phyloP scores from a whole-genome alignment of 2,113 vertebrate genomes.

The Marmota monax region DNA sequence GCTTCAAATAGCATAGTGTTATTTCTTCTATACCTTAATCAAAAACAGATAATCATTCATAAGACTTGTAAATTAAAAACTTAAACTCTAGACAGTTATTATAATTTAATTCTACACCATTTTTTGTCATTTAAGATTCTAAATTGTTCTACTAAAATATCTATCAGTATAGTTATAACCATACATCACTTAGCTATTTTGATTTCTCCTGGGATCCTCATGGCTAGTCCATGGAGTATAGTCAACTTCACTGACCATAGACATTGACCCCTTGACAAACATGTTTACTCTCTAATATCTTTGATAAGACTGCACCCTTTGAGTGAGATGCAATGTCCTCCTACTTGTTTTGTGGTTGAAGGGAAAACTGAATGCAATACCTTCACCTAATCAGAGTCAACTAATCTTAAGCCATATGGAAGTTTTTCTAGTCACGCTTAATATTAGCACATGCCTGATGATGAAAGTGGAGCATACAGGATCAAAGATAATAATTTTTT shows the following conservation, averaged over 20 bases:
- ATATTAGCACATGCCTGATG: not conserved
- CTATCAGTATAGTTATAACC: not conserved
- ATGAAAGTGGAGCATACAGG: not conserved
- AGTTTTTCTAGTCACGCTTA: slow-evolving; percentile 11
- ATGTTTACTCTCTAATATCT: not conserved
- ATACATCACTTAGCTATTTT: not conserved
- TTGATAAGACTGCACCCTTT: not conserved
- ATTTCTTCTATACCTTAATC: slow-evolving; percentile 50
- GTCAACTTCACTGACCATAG: not conserved
- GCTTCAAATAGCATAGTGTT: not conserved
- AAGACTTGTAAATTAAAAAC: slow-evolving; percentile 32
- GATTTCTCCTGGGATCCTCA: not conserved
- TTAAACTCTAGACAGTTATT: not conserved
- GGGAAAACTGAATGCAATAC: not conserved
- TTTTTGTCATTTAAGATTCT: not conserved
- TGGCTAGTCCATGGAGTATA: not conserved
- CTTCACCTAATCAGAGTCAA: not conserved
- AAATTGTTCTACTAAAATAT: not conserved
- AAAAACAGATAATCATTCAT: slow-evolving; percentile 48
- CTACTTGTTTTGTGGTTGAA: not conserved
- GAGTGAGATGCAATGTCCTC: not conserved
- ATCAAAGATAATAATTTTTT: not conserved
- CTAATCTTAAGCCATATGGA: not conserved
- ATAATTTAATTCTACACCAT: not conserved
- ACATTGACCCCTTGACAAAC: not conserved